phyloP scores from a whole-genome alignment of 2,888 invertebrate species.

The Octodonta nipae region DNA sequence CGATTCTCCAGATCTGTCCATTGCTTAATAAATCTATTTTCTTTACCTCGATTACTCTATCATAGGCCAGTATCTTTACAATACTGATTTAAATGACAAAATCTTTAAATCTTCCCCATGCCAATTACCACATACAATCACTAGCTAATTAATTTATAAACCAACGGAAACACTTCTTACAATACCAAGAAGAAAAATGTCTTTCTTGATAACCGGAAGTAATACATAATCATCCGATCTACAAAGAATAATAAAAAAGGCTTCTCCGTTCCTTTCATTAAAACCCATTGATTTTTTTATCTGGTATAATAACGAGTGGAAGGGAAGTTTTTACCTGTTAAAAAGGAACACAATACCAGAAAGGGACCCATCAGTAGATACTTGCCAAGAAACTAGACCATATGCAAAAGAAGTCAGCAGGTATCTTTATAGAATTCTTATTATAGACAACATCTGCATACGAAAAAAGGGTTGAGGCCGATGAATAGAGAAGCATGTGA shows the following conservation, averaged over 20 bases:
- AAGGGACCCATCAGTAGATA: constrained; percentile 10
- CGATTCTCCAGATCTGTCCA: too few species aligned
- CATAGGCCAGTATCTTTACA: too few species aligned
- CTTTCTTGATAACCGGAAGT: neutral
- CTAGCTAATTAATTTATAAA: too few species aligned
- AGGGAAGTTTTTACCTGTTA: neutral
- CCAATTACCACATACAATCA: too few species aligned
- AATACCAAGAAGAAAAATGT: neutral
- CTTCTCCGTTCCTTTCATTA: neutral
- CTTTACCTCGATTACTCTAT: too few species aligned
- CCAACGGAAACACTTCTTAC: too few species aligned
- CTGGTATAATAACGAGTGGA: too few species aligned
- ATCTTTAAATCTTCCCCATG: too few species aligned
- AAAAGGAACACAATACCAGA: constrained; percentile 8
- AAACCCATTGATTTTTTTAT: constrained; percentile 14
- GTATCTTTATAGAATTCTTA: constrained; percentile 21
- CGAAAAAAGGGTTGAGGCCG: constrained; percentile 12
- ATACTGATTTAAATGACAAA: too few species aligned
- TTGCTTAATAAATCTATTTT: too few species aligned
- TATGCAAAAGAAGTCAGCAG: constrained; percentile 35
- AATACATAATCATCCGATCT: neutral
- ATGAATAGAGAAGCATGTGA: constrained; percentile 19
- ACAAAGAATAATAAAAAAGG: constrained; percentile 1
- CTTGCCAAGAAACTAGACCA: constrained; percentile 17
- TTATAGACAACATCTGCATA: constrained; percentile 31